These are phyloP conservation scores for Ciconia maguari DNA, from an alignment of 2,113 vertebrate species.

Conservation along the genomic window DNA sequence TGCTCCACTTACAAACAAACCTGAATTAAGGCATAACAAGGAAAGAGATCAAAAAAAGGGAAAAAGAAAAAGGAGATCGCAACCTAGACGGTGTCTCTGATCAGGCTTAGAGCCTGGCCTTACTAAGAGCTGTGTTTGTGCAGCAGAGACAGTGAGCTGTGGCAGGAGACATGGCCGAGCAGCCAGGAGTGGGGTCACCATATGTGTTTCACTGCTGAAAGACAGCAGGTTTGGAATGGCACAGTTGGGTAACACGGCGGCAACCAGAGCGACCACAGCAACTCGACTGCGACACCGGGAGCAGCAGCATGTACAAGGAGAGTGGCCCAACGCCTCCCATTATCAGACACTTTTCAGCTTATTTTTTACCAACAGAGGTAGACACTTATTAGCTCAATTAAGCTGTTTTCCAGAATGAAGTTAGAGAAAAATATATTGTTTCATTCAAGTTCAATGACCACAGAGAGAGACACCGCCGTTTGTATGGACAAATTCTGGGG, in stretches of 20 bases:
- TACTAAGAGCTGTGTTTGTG: neutral
- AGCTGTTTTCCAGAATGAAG: neutral
- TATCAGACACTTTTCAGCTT: neutral
- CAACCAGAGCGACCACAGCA: rapidly evolving
- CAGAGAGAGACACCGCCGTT: neutral
- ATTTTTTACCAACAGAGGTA: neutral
- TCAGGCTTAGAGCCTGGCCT: neutral
- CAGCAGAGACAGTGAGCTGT: too few relatives aligned
- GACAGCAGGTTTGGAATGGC: rapidly evolving
- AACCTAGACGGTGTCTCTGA: neutral
- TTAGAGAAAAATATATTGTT: neutral
- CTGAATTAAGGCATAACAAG: neutral
- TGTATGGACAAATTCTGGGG: neutral
- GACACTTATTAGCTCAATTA: neutral
- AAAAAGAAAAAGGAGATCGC: neutral
- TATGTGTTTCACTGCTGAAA: rapidly evolving
- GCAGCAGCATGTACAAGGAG: neutral
- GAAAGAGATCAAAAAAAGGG: neutral
- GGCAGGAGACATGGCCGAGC: rapidly evolving
- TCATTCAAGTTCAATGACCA: neutral
- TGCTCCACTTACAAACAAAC: neutral
- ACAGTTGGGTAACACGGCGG: rapidly evolving
- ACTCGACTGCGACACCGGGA: rapidly evolving
- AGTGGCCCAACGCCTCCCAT: neutral
- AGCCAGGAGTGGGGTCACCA: rapidly evolving